Conservation (phyloP, 2,888 invertebrate species). For the Xestia sexstrigata region DNA sequence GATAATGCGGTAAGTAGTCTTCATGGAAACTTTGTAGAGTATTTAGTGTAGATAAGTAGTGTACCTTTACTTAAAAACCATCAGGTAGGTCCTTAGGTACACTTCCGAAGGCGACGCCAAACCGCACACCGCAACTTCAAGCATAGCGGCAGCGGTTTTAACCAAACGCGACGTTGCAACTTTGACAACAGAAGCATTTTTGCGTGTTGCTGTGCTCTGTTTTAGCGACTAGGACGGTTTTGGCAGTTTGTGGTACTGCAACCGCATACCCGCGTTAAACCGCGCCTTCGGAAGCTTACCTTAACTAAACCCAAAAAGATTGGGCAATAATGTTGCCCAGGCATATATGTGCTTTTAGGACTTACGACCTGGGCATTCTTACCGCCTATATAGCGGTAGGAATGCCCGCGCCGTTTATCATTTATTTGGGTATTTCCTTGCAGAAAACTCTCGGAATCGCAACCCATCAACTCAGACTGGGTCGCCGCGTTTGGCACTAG, state of each 20-base stretch:
- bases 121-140: background rate
- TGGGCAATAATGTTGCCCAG: background rate
- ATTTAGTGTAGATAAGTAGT: background rate
- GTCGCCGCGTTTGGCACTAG: constrained; percentile 46
- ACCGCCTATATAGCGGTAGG: constrained; percentile 15
- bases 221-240: background rate
- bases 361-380: background rate
- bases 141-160: background rate
- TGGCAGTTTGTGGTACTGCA: background rate
- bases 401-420: background rate
- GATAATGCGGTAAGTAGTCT: constrained; percentile 80
- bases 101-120: background rate
- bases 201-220: background rate
- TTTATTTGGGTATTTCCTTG: constrained; percentile 41
- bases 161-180: too few relatives aligned
- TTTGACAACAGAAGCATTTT: background rate
- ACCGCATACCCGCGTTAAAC: background rate
- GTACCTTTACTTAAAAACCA: background rate
- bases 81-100: too few relatives aligned
- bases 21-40: background rate
- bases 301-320: background rate
- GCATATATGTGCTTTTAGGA: background rate
- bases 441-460: constrained; percentile 36
- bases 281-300: background rate
- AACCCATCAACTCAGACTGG: constrained; percentile 19